Conservation (phyloP, 2,797 vertebrate species). For the Dryobates pubescens region DNA sequence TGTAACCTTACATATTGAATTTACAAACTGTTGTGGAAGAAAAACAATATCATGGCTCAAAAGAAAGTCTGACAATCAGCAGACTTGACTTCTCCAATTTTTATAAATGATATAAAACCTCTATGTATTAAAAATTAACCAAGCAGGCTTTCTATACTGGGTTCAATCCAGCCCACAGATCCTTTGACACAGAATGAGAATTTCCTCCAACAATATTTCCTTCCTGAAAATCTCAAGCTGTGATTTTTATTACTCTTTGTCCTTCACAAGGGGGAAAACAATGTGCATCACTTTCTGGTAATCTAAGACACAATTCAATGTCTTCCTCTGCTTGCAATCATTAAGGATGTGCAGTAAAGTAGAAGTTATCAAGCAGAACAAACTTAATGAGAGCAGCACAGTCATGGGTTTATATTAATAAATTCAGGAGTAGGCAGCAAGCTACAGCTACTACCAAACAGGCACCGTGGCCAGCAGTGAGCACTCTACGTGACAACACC, state of each 20-base stretch:
- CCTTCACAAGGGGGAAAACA: not conserved
- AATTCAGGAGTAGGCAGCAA: slow-evolving; percentile 3
- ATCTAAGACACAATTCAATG: not conserved
- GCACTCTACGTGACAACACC: not conserved
- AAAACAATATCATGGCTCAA: not conserved
- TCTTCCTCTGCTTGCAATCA: not conserved
- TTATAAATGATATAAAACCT: not conserved
- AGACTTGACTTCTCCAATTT: not conserved
- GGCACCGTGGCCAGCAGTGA: not conserved
- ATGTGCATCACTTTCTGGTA: not conserved
- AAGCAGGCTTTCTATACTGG: not conserved
- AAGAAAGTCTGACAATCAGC: not conserved
- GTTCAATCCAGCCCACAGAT: not conserved
- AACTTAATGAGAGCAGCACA: not conserved
- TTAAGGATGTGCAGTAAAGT: not conserved
- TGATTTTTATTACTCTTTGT: not conserved
- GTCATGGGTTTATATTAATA: not conserved
- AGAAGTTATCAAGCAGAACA: not conserved
- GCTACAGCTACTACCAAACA: not conserved
- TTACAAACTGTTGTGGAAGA: not conserved
- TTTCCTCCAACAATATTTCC: not conserved
- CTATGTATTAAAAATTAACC: not conserved
- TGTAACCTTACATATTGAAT: not conserved
- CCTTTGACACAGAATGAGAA: not conserved
- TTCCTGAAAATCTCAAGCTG: not conserved